Base-by-base conservation (phyloP, 1,140 invertebrate genomes). In the Drosophila rufa region DNA sequence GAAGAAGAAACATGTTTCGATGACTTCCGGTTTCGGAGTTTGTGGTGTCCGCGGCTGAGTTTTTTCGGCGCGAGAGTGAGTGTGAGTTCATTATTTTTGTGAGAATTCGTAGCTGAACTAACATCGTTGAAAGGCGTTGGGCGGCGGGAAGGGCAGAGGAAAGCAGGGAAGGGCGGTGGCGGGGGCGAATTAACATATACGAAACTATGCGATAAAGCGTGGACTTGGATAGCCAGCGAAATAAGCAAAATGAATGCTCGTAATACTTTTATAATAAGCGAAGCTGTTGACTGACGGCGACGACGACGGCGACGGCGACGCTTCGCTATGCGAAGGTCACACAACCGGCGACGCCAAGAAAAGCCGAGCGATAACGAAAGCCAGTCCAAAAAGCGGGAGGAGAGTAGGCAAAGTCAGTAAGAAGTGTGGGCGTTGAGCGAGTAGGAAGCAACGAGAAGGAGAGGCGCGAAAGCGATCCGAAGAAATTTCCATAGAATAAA, bases 281-380 rank as follows among this genome's bases (percentile, higher is more conserved):
- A 75, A 65, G 75, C 79, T 87, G 83, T 82, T 60, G 70, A 73
- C 69, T 66, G 69, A 55, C 66, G 48, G 40, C 60, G 58, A 55
- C 66, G 48, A 33, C 60, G 58, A 70, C 77, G 66, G 9, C 40
- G 30, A 30, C 38, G 51, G 38, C 70, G 74, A 87, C 84, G 85
- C 85, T 82, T 87, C 79, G 85, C 85, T 90, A 89, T 89, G 84
- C 85, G 84, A 89, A 89, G 84, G 84, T 89, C 84, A 84, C 62
- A 73, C 51, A 58, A 45, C 65, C 65, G 57, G 75, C 65, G 59
- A 64, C 59, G 55, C 36, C 48, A 69, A 40, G 46, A 75, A 62
- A 65, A 68, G 8, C 61, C 56, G 33, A 47, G 46, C 75, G 75
- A 77, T 77, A 77, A 77, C 51, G 46, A 71, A 66, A 58, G 61